phyloP scores from a whole-genome alignment of 2,113 vertebrate species.

The Cryptomyrus ogoouensis region DNA sequence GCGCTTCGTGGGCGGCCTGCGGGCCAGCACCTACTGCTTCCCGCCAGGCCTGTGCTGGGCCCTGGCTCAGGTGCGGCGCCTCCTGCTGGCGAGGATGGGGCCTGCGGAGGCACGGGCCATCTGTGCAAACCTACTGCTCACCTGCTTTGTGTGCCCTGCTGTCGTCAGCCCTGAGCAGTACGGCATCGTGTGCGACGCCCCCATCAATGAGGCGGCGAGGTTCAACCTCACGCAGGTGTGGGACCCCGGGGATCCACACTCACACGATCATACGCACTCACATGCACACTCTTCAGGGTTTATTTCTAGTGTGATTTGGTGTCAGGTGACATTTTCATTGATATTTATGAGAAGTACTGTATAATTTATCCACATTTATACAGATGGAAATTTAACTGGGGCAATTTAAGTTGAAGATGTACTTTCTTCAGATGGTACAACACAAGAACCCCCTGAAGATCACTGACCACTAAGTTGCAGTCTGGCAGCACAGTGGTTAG shows the following conservation, averaged over 20 bases:
- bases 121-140: conserved; percentile 91
- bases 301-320: background rate
- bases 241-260: background rate
- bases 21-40: conserved; percentile 95
- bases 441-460: background rate
- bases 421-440: background rate
- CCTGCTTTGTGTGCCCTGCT: conserved; percentile 96
- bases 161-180: conserved; percentile 96
- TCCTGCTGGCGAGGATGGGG: conserved; percentile 66
- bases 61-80: conserved; percentile 90
- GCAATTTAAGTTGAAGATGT: background rate
- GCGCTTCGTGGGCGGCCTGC: conserved; percentile 94
- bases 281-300: background rate
- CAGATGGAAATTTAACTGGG: background rate
- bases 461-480: background rate
- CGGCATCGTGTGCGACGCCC: conserved; percentile 94
- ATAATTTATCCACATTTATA: background rate
- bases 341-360: background rate
- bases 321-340: background rate
- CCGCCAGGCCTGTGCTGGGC: conserved; percentile 95
- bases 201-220: conserved; percentile 94
- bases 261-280: background rate
- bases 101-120: conserved; percentile 82
- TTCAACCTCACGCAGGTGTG: conserved; percentile 97
- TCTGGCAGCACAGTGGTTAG: background rate